Evolutionary conservation across 2,888 invertebrate genomes (phyloP), one percentile per base, ranked within the genome.

Genomic region (Caradrina clavipalpis): DNA sequence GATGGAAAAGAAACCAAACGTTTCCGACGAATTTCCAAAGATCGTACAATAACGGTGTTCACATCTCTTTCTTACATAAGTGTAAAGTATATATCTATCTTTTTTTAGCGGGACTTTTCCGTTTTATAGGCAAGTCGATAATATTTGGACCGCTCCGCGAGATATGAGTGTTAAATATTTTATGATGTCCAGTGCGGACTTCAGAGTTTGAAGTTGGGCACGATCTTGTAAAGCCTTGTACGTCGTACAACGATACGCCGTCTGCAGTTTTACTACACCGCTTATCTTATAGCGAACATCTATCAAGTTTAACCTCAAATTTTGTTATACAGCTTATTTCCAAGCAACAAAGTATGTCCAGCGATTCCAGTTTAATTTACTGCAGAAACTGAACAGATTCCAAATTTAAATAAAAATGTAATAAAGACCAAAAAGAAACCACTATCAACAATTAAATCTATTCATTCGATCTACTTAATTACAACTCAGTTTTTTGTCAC

Each of bases 141-240:
- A 95, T 95, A 95, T 94, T 95, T 91, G 92, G 93, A 91, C 92
- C 91, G 92, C 91, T 92, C 87, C 81, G 84, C 87, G 85, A 93
- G 93, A 94, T 94, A 94, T 93, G 91, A 91, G 93, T 94, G 93
- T 93, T 95, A 94, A 94, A 95, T 95, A 95, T 95, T 95, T 95
- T 95, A 95, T 92, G 92, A 91, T 92, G 94, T 94, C 94, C 95
- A 91, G 91, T 90, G 88, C 89, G 86, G 86, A 90, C 89, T 75
- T 87, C 85, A 86, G 85, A 83, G 88, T 89, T 90, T 85, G 84
- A 85, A 87, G 85, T 85, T 73, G 82, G 74, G 69, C 74, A 73
- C 62, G 64, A 60, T 69, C 83, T 80, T 83, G 73, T 72, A 82
- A 78, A 77, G 72, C 63, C 73, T 64, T 68, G 60, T 77, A 74